Base-by-base conservation (phyloP, 2,888 invertebrate genomes). In the Oscheius sp. region DNA sequence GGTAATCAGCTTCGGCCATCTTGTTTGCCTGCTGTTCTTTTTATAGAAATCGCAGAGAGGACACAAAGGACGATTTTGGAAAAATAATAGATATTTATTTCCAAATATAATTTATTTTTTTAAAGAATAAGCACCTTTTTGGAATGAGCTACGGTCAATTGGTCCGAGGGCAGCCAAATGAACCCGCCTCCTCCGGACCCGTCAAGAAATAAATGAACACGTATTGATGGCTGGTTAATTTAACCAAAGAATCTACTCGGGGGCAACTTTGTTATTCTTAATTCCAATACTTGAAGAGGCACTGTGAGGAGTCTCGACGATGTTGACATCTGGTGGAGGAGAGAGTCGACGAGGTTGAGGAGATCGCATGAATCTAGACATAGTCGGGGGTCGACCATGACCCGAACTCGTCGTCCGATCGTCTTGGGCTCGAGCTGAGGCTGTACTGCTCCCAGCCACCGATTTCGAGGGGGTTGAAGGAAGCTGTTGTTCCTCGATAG, bases 181-280 rank as follows among this genome's bases (percentile, higher is more conserved):
- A 25, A 25, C 23, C 23, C 55, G 23, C 35, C 35, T 35, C 35
- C 9, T 9, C 35, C 35, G 35, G 35, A 35, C 35, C 35, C 35
- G 35, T 35, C 5, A 9, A 9, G 35, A 35, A n/a, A n/a, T n/a
- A n/a, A 16, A 52, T 5, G 5, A 55, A 55, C 55, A 23, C 55
- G 55, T 55, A 55, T 55, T 23, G 18, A 3, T 23, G 13, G 9
- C 21, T 27, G 66, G 66, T 66, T 66, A 66, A 66, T 52, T 18
- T 66, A 66, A 66, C 66, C 66, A 45, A 61, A 5, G 7, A 41
- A 13, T 13, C 25, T 52, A 66, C 55, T 69, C 69, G 16, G 70
- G 70, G 25, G 70, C 58, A 1, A 70, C 70, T 58, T 49, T 58
- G 70, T 70, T 70, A 29, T 59, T 70, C 23, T 59, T 58, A 9